Base-by-base conservation (phyloP, 2,888 invertebrate species). In the Conops quadrifasciatus region DNA sequence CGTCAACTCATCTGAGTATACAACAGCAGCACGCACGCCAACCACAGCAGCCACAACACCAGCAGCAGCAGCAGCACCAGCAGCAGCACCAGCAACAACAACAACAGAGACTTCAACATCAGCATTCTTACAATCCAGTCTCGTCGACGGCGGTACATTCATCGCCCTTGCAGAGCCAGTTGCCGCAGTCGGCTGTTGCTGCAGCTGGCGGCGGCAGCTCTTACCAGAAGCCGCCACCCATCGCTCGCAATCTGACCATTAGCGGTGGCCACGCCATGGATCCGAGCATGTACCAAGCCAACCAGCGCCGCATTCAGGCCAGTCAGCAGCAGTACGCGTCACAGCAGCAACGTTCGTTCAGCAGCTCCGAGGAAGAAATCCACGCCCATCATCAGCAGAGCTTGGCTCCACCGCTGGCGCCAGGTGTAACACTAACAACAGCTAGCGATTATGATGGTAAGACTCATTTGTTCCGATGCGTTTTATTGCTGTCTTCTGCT, bases 291-390 rank as follows among this genome's bases (percentile, higher is more conserved):
- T 85, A 83, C 73, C 83, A 83, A 66, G 68, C 83, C 82, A 83
- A 70, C 82, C 83, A 67, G 68, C 83, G 83, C 68, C 81, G 81
- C 36, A 77, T 82, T 5, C 78, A 82, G 0, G 71, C 83, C 49
- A 79, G 79, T 0, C 78, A 79, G 9, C 76, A 80, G 0, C 83
- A 84, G 70, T 84, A 83, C 51, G 80, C 81, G 24, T 79, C 82
- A 28, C 82, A 80, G 71, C 84, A 83, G 73, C 86, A 86, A 75
- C 78, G 82, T 71, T 86, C 86, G 21, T 86, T 86, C 67, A 84
- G 85, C 77, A 84, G 85, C 76, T 94, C 93, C 81, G 95, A 94
- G 84, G 98, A 98, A 84, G 98, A 98, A 85, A 89, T 94, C 69
- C 89, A 82, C 28, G 75, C 60, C 81, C 69, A 64, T 76, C 79